Evolutionary conservation across 35 echinoderm and acorn worm species (phyloP).

Genomic region (Apostichopus californicus): DNA sequence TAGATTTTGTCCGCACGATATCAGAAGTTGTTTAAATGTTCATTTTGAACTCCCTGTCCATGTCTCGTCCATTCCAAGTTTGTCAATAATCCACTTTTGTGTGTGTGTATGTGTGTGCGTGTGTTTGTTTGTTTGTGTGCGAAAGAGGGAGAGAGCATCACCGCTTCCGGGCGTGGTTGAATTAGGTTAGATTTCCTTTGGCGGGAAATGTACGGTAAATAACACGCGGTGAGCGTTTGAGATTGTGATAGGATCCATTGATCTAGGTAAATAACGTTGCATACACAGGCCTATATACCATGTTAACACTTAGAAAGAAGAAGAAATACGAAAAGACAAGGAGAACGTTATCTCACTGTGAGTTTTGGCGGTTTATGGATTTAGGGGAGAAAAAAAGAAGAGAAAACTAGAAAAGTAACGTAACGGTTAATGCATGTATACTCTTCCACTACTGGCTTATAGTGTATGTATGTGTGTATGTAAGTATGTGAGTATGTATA

Average conservation of each 20-base stretch:
- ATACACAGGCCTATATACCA: background rate
- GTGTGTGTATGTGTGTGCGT: background rate
- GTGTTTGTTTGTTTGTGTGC: too few species aligned
- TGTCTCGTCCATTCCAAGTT: background rate
- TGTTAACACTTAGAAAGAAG: background rate
- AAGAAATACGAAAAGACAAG: too few species aligned
- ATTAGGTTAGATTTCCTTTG: conserved; percentile 41
- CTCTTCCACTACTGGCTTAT: too few species aligned
- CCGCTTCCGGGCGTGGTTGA: conserved; percentile 34
- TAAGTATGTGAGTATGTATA: background rate
- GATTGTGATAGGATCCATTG: background rate
- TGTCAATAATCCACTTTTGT: background rate
- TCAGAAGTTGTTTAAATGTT: too few species aligned
- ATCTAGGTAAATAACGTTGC: background rate
- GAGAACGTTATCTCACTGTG: background rate
- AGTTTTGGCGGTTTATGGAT: background rate
- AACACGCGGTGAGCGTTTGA: conserved; percentile 4
- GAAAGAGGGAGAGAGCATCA: background rate
- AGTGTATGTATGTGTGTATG: background rate
- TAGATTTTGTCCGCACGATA: too few species aligned
- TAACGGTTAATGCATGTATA: too few species aligned
- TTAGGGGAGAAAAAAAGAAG: background rate
- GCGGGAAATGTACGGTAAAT: conserved; percentile 39
- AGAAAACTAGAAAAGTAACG: background rate
- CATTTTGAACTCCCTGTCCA: background rate